Conservation (phyloP, 2,797 vertebrate species). For the Avahi laniger region DNA sequence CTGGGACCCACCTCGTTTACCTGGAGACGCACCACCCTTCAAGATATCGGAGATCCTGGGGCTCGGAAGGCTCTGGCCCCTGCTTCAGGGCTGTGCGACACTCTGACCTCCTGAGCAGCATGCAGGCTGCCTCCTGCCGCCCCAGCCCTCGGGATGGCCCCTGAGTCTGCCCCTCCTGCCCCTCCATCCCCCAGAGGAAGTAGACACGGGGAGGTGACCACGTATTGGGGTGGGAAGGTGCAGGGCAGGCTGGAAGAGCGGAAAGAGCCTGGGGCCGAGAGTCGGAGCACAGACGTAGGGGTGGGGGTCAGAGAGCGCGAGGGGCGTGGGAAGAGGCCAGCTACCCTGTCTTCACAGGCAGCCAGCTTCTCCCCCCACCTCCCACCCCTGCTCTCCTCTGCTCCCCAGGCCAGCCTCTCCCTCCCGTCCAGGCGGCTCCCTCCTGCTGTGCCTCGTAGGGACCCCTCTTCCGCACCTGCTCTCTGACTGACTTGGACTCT, state of each 20-base stretch:
- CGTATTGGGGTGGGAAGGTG: neutral
- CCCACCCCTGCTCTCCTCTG: neutral
- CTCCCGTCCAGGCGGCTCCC: accelerated
- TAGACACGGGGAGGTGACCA: neutral
- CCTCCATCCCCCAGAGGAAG: neutral
- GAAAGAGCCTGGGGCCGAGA: too few species aligned
- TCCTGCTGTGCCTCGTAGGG: neutral
- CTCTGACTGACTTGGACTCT: neutral
- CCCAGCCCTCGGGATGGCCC: neutral
- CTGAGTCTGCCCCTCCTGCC: neutral
- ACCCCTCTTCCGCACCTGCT: neutral
- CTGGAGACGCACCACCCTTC: too few species aligned
- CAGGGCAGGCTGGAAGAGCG: neutral
- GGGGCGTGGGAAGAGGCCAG: neutral
- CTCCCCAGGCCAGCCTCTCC: neutral
- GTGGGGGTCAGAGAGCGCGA: neutral
- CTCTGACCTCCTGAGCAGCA: neutral
- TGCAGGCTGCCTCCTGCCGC: accelerated
- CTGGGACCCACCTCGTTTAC: accelerated
- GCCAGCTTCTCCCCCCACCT: too few species aligned
- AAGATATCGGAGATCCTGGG: neutral
- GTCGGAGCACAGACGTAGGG: accelerated
- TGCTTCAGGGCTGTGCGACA: neutral
- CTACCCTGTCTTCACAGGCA: too few species aligned
- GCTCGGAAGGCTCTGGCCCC: neutral